Base-by-base conservation (phyloP, 2,113 vertebrate genomes). In the Takifugu flavidus region DNA sequence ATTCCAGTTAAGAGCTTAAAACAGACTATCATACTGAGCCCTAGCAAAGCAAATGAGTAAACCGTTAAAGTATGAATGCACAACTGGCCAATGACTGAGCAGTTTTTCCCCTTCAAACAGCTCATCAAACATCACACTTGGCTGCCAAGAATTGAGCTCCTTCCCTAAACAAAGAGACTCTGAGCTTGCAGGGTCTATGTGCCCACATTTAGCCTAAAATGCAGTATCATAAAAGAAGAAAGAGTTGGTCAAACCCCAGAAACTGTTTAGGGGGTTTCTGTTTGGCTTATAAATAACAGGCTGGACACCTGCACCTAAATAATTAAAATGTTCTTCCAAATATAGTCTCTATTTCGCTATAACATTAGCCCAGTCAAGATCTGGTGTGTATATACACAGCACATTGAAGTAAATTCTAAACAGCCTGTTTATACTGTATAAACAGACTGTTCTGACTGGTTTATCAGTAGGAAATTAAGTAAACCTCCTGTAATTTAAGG, bases 71-170 rank as follows among this genome's bases (percentile, higher is more conserved):
- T 39, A 10, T 39, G 8, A 39, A 39, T 39, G 34, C 34, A 10
- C 8, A 39, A 39, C 34, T 39, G 34, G 34, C 34, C 34, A 39
- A 39, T 39, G 34, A 39, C 34, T 39, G 34, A 39, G 34, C 34
- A 39, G 46, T 3, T 26, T 51, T 34, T 46, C 45, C 26, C 27
- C 26, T 34, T 20, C 27, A 15, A 13, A 54, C 15, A 44, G 62
- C 60, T 72, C 46, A 59, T 60, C 66, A 62, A 83, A 83, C 64
- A 72, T 85, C 70, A 62, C 84, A 86, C 70, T 6, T 6, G 63
- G 57, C 74, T 82, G 83, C 77, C 74, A 80, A 29, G 75, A 58
- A 72, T 64, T 49, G 61, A 80, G 59, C 59, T 63, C 68, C 51
- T 65, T 62, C 61, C 59, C 65, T 56, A 82, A 31, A 81, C 80